Evolutionary conservation across 2,888 invertebrate genomes (phyloP).

Genomic region (Ophioninae sp.): DNA sequence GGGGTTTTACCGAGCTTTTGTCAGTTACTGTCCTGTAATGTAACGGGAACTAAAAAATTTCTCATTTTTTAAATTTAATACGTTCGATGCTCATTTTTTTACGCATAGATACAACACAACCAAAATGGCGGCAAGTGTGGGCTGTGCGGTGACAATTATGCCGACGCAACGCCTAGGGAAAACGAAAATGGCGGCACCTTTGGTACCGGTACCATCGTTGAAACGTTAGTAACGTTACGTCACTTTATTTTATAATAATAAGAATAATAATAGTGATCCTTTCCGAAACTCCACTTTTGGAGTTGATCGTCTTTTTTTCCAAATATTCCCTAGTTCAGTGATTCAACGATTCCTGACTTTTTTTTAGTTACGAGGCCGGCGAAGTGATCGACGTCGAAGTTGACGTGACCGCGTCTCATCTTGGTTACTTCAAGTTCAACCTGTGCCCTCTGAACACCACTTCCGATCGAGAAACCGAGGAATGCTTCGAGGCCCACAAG

Average conservation of each 20-base stretch:
- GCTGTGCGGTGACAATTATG: conserved; percentile 82
- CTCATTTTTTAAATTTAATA: no score
- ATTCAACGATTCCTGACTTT: neutral
- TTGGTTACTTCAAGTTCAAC: conserved; percentile 82
- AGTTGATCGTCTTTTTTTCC: neutral
- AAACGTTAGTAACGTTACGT: conserved; percentile 72
- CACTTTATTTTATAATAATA: neutral
- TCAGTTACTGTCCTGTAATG: no score
- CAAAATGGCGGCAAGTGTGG: conserved; percentile 82
- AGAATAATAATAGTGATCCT: neutral
- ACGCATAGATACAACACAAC: conserved; percentile 79
- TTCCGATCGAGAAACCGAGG: conserved; percentile 81
- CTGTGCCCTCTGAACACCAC: conserved; percentile 81
- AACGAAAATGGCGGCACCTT: conserved; percentile 83
- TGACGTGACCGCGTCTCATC: conserved; percentile 81
- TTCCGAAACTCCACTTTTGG: neutral
- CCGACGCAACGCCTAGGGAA: conserved; percentile 79
- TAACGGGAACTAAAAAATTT: no score
- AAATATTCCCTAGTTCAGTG: neutral
- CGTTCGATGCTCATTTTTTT: neutral
- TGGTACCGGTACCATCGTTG: conserved; percentile 81
- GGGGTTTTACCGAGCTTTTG: no score
- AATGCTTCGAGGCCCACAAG: conserved; percentile 81
- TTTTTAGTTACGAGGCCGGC: conserved; percentile 74
- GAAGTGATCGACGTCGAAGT: conserved; percentile 76